Conservation (phyloP, 2,113 vertebrate species). For the Motacilla tschutschensis region DNA sequence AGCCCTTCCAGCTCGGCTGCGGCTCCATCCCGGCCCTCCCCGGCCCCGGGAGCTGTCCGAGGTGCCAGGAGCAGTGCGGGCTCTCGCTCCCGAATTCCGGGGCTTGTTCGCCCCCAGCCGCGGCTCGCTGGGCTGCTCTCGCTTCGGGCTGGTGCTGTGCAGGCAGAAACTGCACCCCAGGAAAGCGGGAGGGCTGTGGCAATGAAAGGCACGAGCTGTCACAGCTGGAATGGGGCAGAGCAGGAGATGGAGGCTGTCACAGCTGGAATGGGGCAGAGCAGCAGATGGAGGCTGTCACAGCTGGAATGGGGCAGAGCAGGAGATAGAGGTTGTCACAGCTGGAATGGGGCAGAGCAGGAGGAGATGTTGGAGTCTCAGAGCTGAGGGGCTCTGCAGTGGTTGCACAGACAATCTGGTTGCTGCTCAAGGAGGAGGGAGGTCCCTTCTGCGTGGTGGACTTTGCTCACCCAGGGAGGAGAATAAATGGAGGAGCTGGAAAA, state of each 20-base stretch:
- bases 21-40: too few species aligned
- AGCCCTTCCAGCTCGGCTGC: too few species aligned
- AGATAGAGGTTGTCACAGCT: too few species aligned
- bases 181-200: neutral
- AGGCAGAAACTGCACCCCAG: neutral
- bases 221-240: too few species aligned
- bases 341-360: too few species aligned
- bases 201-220: neutral
- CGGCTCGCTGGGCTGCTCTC: neutral
- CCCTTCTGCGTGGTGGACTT: neutral
- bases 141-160: neutral
- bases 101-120: fast-evolving
- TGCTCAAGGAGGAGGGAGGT: neutral
- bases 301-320: too few species aligned
- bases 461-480: neutral
- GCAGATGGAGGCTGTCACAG: too few species aligned
- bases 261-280: too few species aligned
- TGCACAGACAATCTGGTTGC: neutral
- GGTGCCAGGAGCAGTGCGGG: neutral
- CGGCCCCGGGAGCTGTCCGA: neutral
- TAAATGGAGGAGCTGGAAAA: neutral
- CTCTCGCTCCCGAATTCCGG: neutral
- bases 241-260: too few species aligned
- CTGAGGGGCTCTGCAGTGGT: neutral
- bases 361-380: neutral